Evolutionary conservation across 2,113 vertebrate genomes (phyloP).

Genomic region (Tor tambroides): DNA sequence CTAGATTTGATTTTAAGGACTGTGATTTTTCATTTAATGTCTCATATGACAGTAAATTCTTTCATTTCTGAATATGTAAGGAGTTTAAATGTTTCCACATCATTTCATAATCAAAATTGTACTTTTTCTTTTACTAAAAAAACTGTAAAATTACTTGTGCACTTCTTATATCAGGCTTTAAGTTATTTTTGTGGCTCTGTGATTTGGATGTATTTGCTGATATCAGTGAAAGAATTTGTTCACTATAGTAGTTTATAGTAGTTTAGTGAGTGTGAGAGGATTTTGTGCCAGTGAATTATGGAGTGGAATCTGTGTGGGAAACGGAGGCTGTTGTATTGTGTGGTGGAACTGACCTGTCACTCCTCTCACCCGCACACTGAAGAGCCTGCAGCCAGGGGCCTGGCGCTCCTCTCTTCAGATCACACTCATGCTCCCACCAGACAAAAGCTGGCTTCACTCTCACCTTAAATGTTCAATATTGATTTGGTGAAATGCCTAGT

Average conservation of each 20-base stretch:
- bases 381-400: conserved; percentile 42
- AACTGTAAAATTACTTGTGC: background rate
- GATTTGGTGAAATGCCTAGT: background rate
- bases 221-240: background rate
- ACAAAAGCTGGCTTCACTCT: conserved; percentile 34
- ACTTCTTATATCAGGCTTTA: background rate
- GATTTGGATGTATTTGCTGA: background rate
- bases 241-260: background rate
- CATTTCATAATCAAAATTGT: too few relatives aligned
- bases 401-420: conserved; percentile 12
- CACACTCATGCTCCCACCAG: conserved; percentile 48
- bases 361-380: conserved; percentile 35
- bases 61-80: background rate
- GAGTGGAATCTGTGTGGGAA: conserved; percentile 45
- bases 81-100: background rate
- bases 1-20: background rate
- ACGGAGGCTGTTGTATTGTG: conserved; percentile 33
- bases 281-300: conserved; percentile 9
- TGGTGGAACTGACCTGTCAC: conserved; percentile 35
- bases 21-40: background rate
- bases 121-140: background rate
- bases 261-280: background rate
- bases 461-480: background rate
- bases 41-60: background rate
- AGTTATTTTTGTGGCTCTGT: background rate